A percentile compares a stretch with the other conserved stretches of the same genome.
Conservation (phyloP, 2,888 invertebrate species). For the Lasioglossum pauxillum region DNA sequence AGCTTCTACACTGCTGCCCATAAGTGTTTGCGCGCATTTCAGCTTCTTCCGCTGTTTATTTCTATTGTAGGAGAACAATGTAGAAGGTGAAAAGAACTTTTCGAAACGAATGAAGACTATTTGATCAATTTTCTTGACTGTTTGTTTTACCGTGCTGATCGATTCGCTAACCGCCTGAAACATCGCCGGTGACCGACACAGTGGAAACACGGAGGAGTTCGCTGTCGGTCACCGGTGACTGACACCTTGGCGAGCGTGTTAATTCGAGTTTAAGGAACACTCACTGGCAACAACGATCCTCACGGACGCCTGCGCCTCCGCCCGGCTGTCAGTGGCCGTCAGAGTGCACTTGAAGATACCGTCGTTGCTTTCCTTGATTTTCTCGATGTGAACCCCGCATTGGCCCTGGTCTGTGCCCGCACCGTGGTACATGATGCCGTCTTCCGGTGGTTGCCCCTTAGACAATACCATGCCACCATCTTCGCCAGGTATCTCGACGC, state of each 20-base stretch:
- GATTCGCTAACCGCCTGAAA: not conserved
- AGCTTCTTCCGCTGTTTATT: not conserved
- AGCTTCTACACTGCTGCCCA: not conserved
- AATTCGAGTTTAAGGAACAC: slow-evolving; percentile 73
- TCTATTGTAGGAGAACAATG: not conserved
- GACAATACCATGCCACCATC: slow-evolving; percentile 59
- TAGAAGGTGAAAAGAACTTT: too few relatives aligned
- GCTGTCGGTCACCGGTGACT: not conserved
- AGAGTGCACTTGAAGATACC: slow-evolving; percentile 90
- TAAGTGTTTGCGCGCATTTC: not conserved
- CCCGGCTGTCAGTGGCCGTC: slow-evolving; percentile 86
- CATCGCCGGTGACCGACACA: not conserved
- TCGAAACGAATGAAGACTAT: too few relatives aligned
- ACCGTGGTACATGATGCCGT: slow-evolving; percentile 84
- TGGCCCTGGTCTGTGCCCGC: slow-evolving; percentile 87
- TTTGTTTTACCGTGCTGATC: not conserved
- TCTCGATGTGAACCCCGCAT: slow-evolving; percentile 89
- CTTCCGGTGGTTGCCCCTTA: slow-evolving; percentile 70
- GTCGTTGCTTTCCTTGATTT: slow-evolving; percentile 88
- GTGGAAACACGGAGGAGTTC: not conserved
- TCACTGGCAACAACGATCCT: slow-evolving; percentile 90
- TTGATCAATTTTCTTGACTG: not conserved
- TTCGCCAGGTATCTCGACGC: slow-evolving; percentile 84
- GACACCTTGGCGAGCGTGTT: not conserved
- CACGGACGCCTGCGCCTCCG: slow-evolving; percentile 87